Percentiles rank a stretch among this genome's conserved stretches.
phyloP scores from a whole-genome alignment of 1,140 invertebrate species.

The Paralvinella palmiformis region DNA sequence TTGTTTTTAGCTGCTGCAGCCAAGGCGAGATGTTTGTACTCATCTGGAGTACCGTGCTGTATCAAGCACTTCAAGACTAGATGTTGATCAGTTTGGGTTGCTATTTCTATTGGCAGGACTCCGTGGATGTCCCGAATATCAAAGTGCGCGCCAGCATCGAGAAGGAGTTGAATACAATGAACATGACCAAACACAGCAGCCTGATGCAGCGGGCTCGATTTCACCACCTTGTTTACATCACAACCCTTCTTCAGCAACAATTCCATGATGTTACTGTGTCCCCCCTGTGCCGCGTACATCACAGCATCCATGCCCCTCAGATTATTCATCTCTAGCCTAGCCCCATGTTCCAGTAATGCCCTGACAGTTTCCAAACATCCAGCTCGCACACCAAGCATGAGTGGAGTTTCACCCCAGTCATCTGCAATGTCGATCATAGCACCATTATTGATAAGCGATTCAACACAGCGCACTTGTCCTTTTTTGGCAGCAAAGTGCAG shows the following conservation, averaged over 20 bases:
- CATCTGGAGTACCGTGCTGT: not conserved
- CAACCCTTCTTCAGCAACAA: not conserved
- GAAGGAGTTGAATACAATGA: not conserved
- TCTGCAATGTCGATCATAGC: conserved; percentile 4
- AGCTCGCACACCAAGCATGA: not conserved
- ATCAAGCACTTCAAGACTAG: not conserved
- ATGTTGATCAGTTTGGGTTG: conserved; percentile 1
- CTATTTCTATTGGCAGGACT: not conserved
- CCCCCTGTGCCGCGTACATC: not conserved
- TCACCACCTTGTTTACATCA: not conserved
- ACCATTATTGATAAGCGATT: not conserved
- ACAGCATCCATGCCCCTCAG: not conserved
- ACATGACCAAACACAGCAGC: not conserved
- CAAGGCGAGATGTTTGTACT: not conserved
- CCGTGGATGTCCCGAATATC: conserved; percentile 5
- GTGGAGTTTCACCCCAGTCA: conserved; percentile 9
- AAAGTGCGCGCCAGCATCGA: not conserved
- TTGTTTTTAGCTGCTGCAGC: not conserved
- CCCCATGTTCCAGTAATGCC: not conserved
- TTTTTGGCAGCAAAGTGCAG: conserved; percentile 9
- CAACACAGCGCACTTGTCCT: not conserved
- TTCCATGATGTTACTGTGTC: not conserved
- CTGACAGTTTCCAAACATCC: not conserved
- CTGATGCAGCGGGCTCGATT: conserved; percentile 3
- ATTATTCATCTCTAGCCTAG: conserved; percentile 1